Percentiles rank a stretch among this genome's conserved stretches.
These are phyloP conservation scores for Phaethon lepturus DNA, from an alignment of 2,113 vertebrate species.

Conservation along the genomic window DNA sequence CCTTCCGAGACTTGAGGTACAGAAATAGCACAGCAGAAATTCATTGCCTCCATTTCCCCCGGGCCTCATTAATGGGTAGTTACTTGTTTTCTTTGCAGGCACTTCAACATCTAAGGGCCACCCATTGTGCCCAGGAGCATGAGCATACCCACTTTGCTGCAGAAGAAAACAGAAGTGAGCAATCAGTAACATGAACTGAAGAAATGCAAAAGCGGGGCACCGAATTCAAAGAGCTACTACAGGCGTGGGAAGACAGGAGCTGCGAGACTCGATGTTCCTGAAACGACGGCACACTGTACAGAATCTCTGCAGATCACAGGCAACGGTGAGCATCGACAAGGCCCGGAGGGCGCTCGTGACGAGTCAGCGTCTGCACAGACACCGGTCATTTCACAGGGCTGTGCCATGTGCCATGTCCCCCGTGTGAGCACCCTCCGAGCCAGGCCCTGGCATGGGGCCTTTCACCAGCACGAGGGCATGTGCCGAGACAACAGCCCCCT, in stretches of 20 bases:
- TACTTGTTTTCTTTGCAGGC: background rate
- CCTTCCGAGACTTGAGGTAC: background rate
- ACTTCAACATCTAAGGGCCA: background rate
- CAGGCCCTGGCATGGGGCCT: rapidly evolving
- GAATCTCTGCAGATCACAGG: background rate
- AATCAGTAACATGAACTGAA: background rate
- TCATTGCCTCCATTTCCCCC: background rate
- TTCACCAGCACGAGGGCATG: background rate
- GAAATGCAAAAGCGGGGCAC: background rate
- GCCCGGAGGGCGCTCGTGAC: rapidly evolving
- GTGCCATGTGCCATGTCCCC: too few species aligned
- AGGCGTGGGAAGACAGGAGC: background rate
- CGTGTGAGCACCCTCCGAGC: rapidly evolving
- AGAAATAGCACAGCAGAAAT: background rate
- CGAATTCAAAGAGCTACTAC: background rate
- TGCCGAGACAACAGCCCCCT: background rate
- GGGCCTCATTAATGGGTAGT: background rate
- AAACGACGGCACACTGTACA: background rate
- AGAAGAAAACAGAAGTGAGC: background rate
- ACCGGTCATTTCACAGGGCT: background rate
- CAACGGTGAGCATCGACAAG: rapidly evolving
- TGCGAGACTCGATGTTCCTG: background rate
- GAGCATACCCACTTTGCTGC: background rate
- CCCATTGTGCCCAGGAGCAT: background rate
- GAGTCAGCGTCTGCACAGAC: background rate